phyloP scores from a whole-genome alignment of 2,888 invertebrate species.

The Drosophila austrosaltans region DNA sequence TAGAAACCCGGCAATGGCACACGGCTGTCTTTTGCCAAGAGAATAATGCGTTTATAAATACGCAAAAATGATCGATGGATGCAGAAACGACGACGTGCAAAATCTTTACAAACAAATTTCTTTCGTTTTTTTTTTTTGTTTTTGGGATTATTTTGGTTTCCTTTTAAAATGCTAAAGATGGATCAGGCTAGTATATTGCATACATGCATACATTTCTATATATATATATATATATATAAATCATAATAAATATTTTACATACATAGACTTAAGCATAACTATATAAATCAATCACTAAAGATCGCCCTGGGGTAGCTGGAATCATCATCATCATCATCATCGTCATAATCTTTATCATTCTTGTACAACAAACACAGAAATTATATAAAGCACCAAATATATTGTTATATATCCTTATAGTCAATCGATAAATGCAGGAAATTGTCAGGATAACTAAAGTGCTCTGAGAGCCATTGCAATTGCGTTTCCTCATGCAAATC shows the following conservation, averaged over 20 bases:
- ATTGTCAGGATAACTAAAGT: constrained; percentile 99
- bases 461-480: constrained; percentile 98
- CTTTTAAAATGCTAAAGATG: constrained; percentile 34
- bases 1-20: constrained; percentile 45
- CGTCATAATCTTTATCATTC: background rate
- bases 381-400: constrained; percentile 10
- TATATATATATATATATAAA: constrained; percentile 27
- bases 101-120: constrained; percentile 33
- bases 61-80: constrained; percentile 65
- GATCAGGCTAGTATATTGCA: constrained; percentile 2
- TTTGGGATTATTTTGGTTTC: background rate
- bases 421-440: constrained; percentile 93
- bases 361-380: constrained; percentile 7
- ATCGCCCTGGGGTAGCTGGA: constrained; percentile 48
- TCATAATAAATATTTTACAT: constrained; percentile 32
- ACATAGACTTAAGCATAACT: constrained; percentile 14
- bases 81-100: constrained; percentile 28
- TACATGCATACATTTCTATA: background rate
- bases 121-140: constrained; percentile 8
- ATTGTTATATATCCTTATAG: constrained; percentile 70
- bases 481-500: constrained; percentile 94
- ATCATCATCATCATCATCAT: constrained; percentile 9
- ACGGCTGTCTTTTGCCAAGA: constrained; percentile 29
- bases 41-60: constrained; percentile 56
- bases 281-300: constrained; percentile 37